phyloP scores from a whole-genome alignment of 1,140 invertebrate species.

The Apis florea region DNA sequence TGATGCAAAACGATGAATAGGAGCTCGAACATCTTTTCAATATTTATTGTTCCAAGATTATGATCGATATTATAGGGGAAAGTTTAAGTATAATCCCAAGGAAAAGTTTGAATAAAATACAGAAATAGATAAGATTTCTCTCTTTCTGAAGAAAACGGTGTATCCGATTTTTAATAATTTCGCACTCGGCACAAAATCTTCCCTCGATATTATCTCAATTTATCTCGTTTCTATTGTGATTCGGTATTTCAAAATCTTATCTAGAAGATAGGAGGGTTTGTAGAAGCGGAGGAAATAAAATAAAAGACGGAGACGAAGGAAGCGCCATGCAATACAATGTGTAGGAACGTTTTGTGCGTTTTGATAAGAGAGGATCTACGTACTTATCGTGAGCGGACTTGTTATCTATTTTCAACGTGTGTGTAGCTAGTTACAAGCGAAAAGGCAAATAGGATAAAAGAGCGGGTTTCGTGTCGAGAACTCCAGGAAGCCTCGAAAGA shows the following conservation, averaged over 20 bases:
- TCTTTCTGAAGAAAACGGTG: too few species aligned
- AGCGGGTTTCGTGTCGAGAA: background rate
- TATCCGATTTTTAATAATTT: too few species aligned
- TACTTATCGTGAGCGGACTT: background rate
- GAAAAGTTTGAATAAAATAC: too few species aligned
- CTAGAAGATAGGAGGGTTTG: background rate
- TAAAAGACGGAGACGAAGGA: background rate
- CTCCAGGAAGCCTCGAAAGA: conserved; percentile 52
- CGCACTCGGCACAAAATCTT: too few species aligned
- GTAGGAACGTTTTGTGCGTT: conserved; percentile 30
- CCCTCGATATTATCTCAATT: too few species aligned
- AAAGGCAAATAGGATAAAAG: conserved; percentile 27
- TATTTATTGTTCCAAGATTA: too few species aligned
- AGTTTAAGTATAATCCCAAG: too few species aligned
- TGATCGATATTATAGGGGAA: too few species aligned
- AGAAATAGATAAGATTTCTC: too few species aligned
- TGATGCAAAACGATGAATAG: too few species aligned
- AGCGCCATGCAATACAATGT: background rate
- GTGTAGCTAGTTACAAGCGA: conserved; percentile 25
- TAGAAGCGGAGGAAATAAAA: background rate
- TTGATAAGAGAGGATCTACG: conserved; percentile 50
- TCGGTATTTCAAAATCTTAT: background rate
- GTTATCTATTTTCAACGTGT: conserved; percentile 26
- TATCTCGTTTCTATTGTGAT: too few species aligned
- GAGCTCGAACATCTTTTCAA: too few species aligned